phyloP scores from a whole-genome alignment of 1,140 invertebrate genomes.

The Leucophenga varia region DNA sequence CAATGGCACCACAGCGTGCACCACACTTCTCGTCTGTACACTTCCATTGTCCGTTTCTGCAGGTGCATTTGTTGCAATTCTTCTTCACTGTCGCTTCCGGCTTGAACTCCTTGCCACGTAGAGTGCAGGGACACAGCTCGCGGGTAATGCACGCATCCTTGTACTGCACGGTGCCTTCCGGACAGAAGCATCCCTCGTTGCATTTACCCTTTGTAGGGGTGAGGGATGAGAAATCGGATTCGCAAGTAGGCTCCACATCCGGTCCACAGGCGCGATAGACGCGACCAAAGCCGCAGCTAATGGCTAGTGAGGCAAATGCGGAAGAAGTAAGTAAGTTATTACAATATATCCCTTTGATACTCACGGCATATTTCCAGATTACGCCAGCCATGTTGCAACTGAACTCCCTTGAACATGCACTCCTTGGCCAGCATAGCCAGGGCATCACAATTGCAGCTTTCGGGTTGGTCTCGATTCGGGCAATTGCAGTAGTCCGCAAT shows the following conservation, averaged over 20 bases:
- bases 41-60: slow-evolving; percentile 66
- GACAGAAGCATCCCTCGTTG: slow-evolving; percentile 86
- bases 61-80: slow-evolving; percentile 76
- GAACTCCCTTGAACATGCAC: slow-evolving; percentile 68
- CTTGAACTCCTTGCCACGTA: slow-evolving; percentile 73
- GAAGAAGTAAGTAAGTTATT: not conserved
- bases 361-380: slow-evolving; percentile 75
- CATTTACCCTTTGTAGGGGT: slow-evolving; percentile 60
- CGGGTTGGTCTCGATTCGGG: slow-evolving; percentile 57
- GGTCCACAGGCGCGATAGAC: slow-evolving; percentile 72
- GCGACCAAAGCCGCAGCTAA: slow-evolving; percentile 68
- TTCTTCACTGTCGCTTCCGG: slow-evolving; percentile 73
- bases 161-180: slow-evolving; percentile 70
- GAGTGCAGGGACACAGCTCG: slow-evolving; percentile 75
- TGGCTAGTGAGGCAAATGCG: slow-evolving; percentile 56
- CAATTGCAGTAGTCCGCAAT: slow-evolving; percentile 79
- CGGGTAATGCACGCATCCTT: slow-evolving; percentile 71
- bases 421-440: slow-evolving; percentile 76
- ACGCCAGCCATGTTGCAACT: slow-evolving; percentile 69
- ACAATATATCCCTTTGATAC: slow-evolving; percentile 47
- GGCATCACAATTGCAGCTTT: slow-evolving; percentile 73
- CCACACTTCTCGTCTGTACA: slow-evolving; percentile 76
- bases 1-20: slow-evolving; percentile 75
- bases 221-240: slow-evolving; percentile 48
- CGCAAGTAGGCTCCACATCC: slow-evolving; percentile 61